These are phyloP conservation scores for Dallia pectoralis DNA, from an alignment of 2,797 vertebrate species.

Conservation along the genomic window DNA sequence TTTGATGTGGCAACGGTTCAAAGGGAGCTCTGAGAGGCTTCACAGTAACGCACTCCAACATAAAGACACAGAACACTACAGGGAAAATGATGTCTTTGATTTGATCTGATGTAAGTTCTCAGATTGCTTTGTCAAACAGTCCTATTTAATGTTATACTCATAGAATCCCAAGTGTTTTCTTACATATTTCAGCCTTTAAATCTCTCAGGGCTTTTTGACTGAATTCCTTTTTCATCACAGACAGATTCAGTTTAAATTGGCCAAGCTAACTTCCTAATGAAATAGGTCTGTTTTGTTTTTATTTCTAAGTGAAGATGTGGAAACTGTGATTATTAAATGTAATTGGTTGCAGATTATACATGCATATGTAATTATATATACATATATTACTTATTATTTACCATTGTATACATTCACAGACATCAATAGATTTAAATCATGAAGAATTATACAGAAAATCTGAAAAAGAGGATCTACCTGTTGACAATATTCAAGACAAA, in stretches of 20 bases:
- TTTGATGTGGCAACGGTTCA: neutral
- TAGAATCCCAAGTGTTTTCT: neutral
- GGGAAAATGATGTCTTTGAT: neutral
- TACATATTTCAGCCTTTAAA: neutral
- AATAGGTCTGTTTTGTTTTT: neutral
- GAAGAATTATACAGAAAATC: neutral
- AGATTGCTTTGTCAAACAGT: neutral
- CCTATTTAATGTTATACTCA: neutral
- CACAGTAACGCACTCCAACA: neutral
- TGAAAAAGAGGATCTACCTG: neutral
- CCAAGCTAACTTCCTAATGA: neutral
- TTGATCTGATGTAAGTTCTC: neutral
- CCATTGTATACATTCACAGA: neutral
- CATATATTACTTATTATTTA: neutral
- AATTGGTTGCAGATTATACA: conserved; percentile 4
- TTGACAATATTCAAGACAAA: neutral
- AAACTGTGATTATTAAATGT: neutral
- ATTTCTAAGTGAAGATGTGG: neutral
- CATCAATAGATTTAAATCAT: neutral
- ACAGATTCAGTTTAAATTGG: neutral
- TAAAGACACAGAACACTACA: neutral
- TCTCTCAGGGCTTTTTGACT: neutral
- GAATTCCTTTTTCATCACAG: neutral
- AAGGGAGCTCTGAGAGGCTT: neutral
- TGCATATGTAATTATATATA: too few relatives aligned